Evolutionary conservation across 2,888 invertebrate species (phyloP), one percentile per base, ranked within the genome.

Genomic region (Tridacna crocea): DNA sequence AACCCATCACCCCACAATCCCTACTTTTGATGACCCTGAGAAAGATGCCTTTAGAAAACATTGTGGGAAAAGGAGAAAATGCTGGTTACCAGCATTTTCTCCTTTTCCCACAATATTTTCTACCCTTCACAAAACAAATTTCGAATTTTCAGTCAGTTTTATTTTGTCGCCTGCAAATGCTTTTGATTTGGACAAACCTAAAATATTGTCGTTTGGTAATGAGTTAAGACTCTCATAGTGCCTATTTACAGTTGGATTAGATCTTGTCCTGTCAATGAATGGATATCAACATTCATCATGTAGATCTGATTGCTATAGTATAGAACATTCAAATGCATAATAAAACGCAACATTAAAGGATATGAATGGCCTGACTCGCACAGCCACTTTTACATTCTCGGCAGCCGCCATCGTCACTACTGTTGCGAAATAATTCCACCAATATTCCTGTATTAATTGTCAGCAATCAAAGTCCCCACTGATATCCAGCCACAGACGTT

Each of bases 291-390:
- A n/a, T n/a, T n/a, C n/a, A n/a, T n/a, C n/a, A n/a, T n/a, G n/a
- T n/a, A n/a, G n/a, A n/a, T n/a, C n/a, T n/a, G n/a, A n/a, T n/a
- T n/a, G n/a, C n/a, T n/a, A n/a, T n/a, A n/a, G n/a, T n/a, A n/a
- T n/a, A n/a, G n/a, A n/a, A n/a, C n/a, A n/a, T n/a, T n/a, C n/a
- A 55, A 55, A 2, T 55, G 27, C 10, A 11, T 13, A 8, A 19
- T 47, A 46, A 12, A 47, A 47, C 47, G n/a, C n/a, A 19, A 70
- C 48, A 36, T n/a, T 0, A 26, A 93, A 93, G 93, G 93, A 93
- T 93, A 93, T 92, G 83, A 93, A 93, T 83, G 93, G 93, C 24
- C 93, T 88, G 24, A 93, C 93, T 79, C 93, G 84, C 47, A 93
- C 92, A 12, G 92, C 93, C 24, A 93, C 93, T 82, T 89, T 91